phyloP scores from a whole-genome alignment of 1,140 invertebrate species.

The Globodera ellingtonae region DNA sequence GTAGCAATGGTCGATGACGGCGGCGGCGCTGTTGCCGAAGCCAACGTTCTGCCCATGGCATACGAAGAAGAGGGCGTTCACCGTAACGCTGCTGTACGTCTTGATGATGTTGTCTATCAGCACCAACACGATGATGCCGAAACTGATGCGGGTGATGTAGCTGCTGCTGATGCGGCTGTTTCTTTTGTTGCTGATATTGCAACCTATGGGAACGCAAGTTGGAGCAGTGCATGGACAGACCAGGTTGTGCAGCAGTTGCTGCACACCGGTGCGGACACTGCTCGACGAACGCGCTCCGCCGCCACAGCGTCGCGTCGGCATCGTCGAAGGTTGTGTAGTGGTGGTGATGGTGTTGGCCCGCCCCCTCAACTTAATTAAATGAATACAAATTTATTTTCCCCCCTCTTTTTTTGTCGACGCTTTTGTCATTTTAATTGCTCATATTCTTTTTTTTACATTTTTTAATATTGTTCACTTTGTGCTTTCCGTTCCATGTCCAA shows the following conservation, averaged over 20 bases:
- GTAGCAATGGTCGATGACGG: neutral
- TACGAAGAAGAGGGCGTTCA: no score
- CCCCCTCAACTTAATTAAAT: neutral
- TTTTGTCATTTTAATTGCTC: neutral
- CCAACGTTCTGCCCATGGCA: neutral
- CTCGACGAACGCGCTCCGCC: neutral
- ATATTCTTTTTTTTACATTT: no score
- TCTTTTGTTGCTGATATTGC: neutral
- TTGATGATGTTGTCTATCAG: neutral
- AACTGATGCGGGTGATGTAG: no score
- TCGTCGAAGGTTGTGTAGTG: neutral
- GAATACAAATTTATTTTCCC: neutral
- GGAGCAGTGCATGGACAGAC: neutral
- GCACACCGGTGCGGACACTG: neutral
- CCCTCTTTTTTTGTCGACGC: neutral
- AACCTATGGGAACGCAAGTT: neutral
- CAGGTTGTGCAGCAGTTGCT: neutral
- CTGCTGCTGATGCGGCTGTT: no score
- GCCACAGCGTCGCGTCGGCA: neutral
- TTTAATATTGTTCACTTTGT: no score
- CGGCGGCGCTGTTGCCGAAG: neutral
- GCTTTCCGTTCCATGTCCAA: no score
- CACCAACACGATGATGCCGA: no score
- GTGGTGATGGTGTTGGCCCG: neutral
- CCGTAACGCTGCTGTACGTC: no score